Percentiles rank a stretch among this genome's conserved stretches.
These are phyloP conservation scores for Tortrix viridana DNA, from an alignment of 2,888 invertebrate species.

Conservation along the genomic window DNA sequence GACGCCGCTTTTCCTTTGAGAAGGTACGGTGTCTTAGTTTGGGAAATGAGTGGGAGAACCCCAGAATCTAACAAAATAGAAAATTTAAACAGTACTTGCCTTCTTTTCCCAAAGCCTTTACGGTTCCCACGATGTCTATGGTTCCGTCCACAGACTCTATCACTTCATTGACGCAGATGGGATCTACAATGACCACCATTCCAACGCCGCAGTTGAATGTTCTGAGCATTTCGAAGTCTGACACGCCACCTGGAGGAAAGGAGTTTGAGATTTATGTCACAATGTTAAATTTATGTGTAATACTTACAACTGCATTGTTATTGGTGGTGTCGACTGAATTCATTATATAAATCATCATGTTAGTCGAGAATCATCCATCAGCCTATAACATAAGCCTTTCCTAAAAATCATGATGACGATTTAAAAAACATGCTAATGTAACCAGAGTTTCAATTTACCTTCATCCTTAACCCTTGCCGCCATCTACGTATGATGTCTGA, in stretches of 20 bases:
- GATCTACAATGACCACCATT: slow-evolving; percentile 90
- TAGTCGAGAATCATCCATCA: too few species aligned
- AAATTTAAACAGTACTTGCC: slow-evolving; percentile 53
- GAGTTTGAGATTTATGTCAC: not conserved
- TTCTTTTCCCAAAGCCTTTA: slow-evolving; percentile 67
- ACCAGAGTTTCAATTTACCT: too few species aligned
- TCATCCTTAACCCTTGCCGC: not conserved
- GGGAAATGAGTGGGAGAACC: not conserved
- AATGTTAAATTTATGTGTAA: not conserved
- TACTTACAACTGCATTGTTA: too few species aligned
- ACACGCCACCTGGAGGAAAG: slow-evolving; percentile 85
- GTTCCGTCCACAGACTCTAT: slow-evolving; percentile 57
- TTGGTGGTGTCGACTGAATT: too few species aligned
- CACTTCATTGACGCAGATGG: slow-evolving; percentile 80
- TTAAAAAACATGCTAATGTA: too few species aligned
- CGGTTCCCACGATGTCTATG: slow-evolving; percentile 72
- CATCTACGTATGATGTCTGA: not conserved
- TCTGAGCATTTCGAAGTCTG: slow-evolving; percentile 91
- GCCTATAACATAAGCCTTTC: too few species aligned
- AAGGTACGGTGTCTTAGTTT: not conserved
- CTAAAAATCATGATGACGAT: too few species aligned
- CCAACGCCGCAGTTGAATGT: slow-evolving; percentile 99
- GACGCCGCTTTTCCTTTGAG: not conserved
- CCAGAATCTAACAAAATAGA: too few species aligned
- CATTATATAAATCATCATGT: too few species aligned